Evolutionary conservation across 2,888 invertebrate genomes (phyloP).

Genomic region (Spialia ferax): DNA sequence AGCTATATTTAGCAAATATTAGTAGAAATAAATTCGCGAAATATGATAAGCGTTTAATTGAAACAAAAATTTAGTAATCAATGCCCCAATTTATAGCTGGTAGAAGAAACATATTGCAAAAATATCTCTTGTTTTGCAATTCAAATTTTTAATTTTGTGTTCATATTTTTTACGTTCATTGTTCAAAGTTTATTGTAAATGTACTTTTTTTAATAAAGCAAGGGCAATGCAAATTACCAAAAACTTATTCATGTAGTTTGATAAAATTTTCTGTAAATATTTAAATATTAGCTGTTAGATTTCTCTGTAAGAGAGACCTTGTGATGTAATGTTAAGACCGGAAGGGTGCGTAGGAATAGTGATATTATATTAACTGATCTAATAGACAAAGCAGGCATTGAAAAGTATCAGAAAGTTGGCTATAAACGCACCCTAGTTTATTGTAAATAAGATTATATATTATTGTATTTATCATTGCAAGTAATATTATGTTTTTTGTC

Average conservation of each 20-base stretch:
- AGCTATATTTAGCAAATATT: background rate
- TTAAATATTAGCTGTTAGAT: background rate
- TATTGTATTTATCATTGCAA: constrained; percentile 2
- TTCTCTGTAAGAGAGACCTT: background rate
- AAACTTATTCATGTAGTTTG: background rate
- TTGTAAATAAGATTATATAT: background rate
- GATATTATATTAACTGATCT: background rate
- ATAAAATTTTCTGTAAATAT: background rate
- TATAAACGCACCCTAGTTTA: background rate
- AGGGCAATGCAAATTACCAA: background rate
- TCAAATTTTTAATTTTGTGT: background rate
- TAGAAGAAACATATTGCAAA: background rate
- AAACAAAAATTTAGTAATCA: background rate
- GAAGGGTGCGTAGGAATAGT: background rate
- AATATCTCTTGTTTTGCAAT: background rate
- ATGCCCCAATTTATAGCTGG: background rate
- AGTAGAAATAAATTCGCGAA: background rate
- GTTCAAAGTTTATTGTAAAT: background rate
- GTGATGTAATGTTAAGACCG: background rate
- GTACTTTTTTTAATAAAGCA: background rate
- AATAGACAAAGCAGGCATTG: no score
- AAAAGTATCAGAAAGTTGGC: background rate
- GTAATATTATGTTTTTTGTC: background rate
- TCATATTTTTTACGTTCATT: background rate
- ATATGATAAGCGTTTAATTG: background rate